A percentile compares a stretch with the other conserved stretches of the same genome.
Evolutionary conservation across 2,888 invertebrate genomes (phyloP).

Genomic region (Scrobipalpa costella): DNA sequence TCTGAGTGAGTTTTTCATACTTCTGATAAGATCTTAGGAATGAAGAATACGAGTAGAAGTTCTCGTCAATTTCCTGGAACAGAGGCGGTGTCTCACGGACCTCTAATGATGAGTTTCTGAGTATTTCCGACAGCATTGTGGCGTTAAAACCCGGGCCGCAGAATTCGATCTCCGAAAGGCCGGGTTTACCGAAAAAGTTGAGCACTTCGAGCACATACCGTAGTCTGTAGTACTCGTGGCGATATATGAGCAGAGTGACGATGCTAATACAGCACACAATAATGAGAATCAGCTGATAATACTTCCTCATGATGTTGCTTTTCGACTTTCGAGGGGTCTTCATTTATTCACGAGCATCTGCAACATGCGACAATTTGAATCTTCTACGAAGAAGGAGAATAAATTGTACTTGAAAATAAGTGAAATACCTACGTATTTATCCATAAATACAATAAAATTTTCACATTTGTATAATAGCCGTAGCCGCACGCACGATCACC

Average conservation of each 20-base stretch:
- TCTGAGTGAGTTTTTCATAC: slow-evolving; percentile 74
- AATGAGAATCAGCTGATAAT: slow-evolving; percentile 88
- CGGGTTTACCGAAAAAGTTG: slow-evolving; percentile 90
- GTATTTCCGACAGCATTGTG: slow-evolving; percentile 73
- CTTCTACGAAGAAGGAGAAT: background rate
- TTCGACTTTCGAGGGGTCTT: slow-evolving; percentile 65
- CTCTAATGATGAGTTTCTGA: slow-evolving; percentile 76
- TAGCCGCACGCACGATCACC: no score
- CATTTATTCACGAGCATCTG: slow-evolving; percentile 61
- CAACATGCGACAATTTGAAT: slow-evolving; percentile 5
- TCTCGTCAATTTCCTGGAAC: slow-evolving; percentile 84
- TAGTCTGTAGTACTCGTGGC: slow-evolving; percentile 91
- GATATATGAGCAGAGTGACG: slow-evolving; percentile 88
- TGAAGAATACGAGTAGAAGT: slow-evolving; percentile 85
- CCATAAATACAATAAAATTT: slow-evolving; percentile 3
- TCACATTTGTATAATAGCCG: no score
- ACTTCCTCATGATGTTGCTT: slow-evolving; percentile 87
- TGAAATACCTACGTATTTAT: slow-evolving; percentile 19
- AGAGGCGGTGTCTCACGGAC: slow-evolving; percentile 84
- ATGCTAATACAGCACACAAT: slow-evolving; percentile 87
- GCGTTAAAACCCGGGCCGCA: slow-evolving; percentile 80
- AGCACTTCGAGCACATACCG: slow-evolving; percentile 92
- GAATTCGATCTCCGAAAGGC: slow-evolving; percentile 74
- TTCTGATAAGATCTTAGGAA: slow-evolving; percentile 80
- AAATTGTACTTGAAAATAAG: no score